Evolutionary conservation across 2,113 vertebrate species (phyloP).

Genomic region (Oreotrochilus melanogaster): DNA sequence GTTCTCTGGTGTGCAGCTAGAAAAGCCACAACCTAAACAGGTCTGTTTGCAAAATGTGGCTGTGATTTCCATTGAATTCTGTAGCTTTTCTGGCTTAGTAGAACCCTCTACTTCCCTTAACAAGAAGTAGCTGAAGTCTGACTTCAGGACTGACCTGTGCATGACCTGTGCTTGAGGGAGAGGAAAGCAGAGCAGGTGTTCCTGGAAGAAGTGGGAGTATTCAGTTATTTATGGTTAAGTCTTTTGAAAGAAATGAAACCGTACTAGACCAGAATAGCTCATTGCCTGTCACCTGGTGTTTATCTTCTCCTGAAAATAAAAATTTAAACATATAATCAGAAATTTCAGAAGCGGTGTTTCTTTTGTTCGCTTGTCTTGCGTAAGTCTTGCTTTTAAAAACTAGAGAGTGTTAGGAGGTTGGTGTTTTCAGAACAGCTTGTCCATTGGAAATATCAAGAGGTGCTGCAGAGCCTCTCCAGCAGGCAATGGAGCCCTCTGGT

Average conservation of each 20-base stretch:
- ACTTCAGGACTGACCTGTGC: background rate
- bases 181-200: background rate
- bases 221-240: background rate
- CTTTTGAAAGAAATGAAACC: background rate
- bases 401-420: background rate
- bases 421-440: background rate
- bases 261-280: background rate
- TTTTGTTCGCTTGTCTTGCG: background rate
- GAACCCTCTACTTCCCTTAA: background rate
- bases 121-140: background rate
- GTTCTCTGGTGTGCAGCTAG: background rate
- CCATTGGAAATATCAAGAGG: background rate
- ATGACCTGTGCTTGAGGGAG: background rate
- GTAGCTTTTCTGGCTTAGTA: background rate
- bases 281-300: background rate
- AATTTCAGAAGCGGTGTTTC: background rate
- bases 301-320: background rate
- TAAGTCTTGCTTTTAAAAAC: background rate
- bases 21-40: background rate
- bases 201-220: background rate
- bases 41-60: background rate
- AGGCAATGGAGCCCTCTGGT: background rate
- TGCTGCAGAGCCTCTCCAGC: background rate
- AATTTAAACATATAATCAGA: background rate
- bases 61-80: background rate